Percentiles rank a stretch among this genome's conserved stretches.
These are phyloP conservation scores for Micromesistius poutassou DNA, from an alignment of 2,797 vertebrate genomes.

Conservation along the genomic window DNA sequence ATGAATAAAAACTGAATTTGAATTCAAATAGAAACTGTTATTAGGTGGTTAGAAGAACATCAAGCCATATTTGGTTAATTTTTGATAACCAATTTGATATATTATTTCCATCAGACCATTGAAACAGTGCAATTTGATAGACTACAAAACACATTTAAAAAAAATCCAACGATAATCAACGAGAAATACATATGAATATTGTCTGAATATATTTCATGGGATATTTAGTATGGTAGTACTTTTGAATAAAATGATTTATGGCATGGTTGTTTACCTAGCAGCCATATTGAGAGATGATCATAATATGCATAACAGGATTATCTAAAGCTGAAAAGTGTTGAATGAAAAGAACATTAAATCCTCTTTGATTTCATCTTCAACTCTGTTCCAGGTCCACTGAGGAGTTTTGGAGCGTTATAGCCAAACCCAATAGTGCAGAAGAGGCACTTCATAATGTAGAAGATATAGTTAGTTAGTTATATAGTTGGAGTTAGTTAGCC, in stretches of 20 bases:
- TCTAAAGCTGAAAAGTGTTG: background rate
- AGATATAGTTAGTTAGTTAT: background rate
- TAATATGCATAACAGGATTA: background rate
- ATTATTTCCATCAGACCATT: background rate
- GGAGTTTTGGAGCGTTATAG: background rate
- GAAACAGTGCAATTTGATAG: conserved; percentile 2
- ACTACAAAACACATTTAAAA: background rate
- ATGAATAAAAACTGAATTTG: background rate
- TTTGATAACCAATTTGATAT: background rate
- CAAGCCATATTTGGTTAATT: background rate
- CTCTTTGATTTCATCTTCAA: background rate
- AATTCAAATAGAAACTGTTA: background rate
- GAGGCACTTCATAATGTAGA: background rate
- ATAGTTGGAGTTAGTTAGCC: background rate
- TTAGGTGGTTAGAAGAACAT: background rate
- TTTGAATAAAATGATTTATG: background rate
- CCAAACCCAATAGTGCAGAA: background rate
- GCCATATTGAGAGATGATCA: background rate
- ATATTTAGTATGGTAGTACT: background rate
- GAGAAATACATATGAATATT: background rate
- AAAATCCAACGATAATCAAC: background rate
- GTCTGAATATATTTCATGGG: background rate
- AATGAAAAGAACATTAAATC: background rate
- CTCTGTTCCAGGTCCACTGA: background rate
- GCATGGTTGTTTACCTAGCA: no score